Conservation (phyloP, 1,140 invertebrate species). For the Penaeus chinensis region DNA sequence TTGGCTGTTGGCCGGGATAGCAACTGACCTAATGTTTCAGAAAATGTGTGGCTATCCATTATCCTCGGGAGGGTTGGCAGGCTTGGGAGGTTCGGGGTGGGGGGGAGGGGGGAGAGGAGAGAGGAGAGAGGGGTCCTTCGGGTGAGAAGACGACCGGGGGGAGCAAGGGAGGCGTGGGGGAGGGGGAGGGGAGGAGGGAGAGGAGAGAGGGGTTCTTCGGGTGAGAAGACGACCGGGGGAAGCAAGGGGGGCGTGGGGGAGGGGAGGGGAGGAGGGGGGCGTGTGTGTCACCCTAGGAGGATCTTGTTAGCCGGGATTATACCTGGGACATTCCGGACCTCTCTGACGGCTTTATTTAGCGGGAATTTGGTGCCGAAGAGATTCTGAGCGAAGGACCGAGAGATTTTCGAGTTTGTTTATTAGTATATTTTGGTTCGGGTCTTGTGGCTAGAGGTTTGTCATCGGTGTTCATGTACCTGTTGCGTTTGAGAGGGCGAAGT, state of each 20-base stretch:
- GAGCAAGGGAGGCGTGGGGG: not conserved
- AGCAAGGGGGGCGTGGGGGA: no score
- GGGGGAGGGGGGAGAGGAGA: not conserved
- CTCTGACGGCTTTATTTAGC: no score
- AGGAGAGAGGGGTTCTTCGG: not conserved
- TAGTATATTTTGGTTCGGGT: no score
- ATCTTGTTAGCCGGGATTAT: not conserved
- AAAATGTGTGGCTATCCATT: constrained; percentile 21
- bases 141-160: not conserved
- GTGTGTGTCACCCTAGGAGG: not conserved
- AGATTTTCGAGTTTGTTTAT: no score
- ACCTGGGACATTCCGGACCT: no score
- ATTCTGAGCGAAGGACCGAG: no score
- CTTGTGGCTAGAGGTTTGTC: no score
- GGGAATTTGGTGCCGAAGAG: no score
- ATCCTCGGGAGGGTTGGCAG: not conserved
- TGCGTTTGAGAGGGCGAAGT: no score
- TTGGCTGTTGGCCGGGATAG: constrained; percentile 17
- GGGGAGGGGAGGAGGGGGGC: not conserved
- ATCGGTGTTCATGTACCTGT: no score
- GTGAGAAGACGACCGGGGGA: not conserved
- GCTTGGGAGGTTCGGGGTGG: not conserved
- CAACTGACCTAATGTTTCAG: constrained; percentile 37
- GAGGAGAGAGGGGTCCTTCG: not conserved
- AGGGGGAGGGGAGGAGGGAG: not conserved